Percentiles rank a stretch among this genome's conserved stretches.
These are phyloP conservation scores for Danio tinwini DNA, from an alignment of 2,797 vertebrate genomes.

Conservation along the genomic window DNA sequence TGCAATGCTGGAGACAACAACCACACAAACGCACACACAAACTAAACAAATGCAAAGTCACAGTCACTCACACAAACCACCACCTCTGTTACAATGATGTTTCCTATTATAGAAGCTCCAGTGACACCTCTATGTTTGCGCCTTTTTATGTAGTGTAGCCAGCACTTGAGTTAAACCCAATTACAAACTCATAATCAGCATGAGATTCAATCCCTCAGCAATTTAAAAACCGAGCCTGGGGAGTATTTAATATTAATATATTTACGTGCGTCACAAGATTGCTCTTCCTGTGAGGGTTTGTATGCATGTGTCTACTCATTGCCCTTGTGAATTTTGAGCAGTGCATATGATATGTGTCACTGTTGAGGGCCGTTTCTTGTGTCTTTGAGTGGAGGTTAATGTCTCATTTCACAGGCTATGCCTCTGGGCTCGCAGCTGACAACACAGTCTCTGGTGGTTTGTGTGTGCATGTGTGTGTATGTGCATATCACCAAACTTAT, in stretches of 20 bases:
- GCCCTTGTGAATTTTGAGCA: constrained; percentile 56
- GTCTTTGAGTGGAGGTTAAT: constrained; percentile 60
- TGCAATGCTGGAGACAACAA: constrained; percentile 5
- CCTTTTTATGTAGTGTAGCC: constrained; percentile 32
- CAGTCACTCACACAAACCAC: constrained; percentile 9
- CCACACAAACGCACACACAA: background rate
- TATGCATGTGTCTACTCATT: constrained; percentile 36
- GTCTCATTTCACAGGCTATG: constrained; percentile 56
- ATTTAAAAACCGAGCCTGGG: constrained; percentile 27
- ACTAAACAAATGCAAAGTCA: constrained; percentile 28
- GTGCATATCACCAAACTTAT: constrained; percentile 41
- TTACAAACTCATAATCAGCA: constrained; percentile 36
- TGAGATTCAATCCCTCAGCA: constrained; percentile 39
- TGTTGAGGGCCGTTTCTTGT: constrained; percentile 49
- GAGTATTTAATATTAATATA: constrained; percentile 41
- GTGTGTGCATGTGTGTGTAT: constrained; percentile 56
- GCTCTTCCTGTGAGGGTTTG: constrained; percentile 22
- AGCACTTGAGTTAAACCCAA: constrained; percentile 36
- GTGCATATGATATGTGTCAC: constrained; percentile 44
- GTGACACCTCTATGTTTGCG: constrained; percentile 31
- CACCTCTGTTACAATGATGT: constrained; percentile 20
- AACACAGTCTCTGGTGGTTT: constrained; percentile 39
- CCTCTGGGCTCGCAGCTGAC: constrained; percentile 52
- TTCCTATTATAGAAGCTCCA: constrained; percentile 20
- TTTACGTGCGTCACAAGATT: constrained; percentile 32